Percentiles rank a stretch among this genome's conserved stretches.
These are phyloP conservation scores for Zelostemma sp. DNA, from an alignment of 1,140 invertebrate species.

Conservation along the genomic window DNA sequence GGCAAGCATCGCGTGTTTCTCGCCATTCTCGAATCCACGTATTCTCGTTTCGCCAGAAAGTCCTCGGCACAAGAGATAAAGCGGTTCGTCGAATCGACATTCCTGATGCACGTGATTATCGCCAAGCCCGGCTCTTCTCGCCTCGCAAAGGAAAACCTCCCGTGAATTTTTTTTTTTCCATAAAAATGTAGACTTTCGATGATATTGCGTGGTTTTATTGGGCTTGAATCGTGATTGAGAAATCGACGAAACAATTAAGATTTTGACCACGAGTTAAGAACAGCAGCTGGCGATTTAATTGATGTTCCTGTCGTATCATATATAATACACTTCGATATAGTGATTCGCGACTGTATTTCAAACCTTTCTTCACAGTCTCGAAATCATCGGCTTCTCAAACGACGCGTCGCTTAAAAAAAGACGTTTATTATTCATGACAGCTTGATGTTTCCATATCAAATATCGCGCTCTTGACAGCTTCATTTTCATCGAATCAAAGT, in stretches of 20 bases:
- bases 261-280: not conserved
- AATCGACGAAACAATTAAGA: not conserved
- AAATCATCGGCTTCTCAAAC: conserved; percentile 11
- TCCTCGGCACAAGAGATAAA: conserved; percentile 27
- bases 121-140: conserved; percentile 17
- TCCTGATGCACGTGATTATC: conserved; percentile 31
- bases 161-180: no score
- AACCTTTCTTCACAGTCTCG: conserved; percentile 9
- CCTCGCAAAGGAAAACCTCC: no score
- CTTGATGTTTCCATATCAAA: conserved; percentile 23
- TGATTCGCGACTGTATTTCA: conserved; percentile 1
- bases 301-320: not conserved
- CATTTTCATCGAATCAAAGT: conserved; percentile 21
- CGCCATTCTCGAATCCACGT: conserved; percentile 32
- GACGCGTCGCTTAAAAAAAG: conserved; percentile 13
- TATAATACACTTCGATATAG: not conserved
- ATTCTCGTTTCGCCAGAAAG: conserved; percentile 27
- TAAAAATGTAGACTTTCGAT: no score
- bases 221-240: no score
- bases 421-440: conserved; percentile 6
- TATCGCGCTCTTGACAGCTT: conserved; percentile 30
- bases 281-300: not conserved
- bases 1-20: conserved; percentile 43
- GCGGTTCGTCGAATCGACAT: conserved; percentile 40
- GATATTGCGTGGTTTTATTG: no score